Conservation (phyloP, 2,888 invertebrate genomes). For the Epinotia brunnichana region DNA sequence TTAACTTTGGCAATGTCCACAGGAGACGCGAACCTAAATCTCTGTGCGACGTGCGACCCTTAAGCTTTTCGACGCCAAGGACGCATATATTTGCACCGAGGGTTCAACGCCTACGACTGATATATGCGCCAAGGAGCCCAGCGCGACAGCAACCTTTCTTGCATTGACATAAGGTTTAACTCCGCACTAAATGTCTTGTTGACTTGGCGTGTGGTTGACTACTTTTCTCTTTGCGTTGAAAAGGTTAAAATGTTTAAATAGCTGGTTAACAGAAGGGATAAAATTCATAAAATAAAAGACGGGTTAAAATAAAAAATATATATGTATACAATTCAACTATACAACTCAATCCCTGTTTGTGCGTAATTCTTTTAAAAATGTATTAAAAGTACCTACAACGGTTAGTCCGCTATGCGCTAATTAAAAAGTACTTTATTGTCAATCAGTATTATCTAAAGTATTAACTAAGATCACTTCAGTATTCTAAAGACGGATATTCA, state of each 20-base stretch:
- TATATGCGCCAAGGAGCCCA: no score
- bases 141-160: no score
- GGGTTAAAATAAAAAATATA: slow-evolving; percentile 64
- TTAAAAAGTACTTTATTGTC: slow-evolving; percentile 31
- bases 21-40: no score
- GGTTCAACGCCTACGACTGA: no score
- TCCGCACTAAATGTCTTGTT: no score
- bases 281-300: slow-evolving; percentile 52
- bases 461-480: slow-evolving; percentile 28
- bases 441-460: not conserved
- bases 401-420: slow-evolving; percentile 33
- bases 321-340: slow-evolving; percentile 68
- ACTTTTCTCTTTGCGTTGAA: no score
- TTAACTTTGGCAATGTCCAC: no score
- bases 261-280: not conserved
- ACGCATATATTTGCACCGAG: no score
- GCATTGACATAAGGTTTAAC: no score
- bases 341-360: slow-evolving; percentile 75
- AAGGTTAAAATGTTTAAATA: not conserved
- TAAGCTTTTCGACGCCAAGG: no score
- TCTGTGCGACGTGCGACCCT: no score
- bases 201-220: no score
- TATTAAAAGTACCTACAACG: slow-evolving; percentile 22
- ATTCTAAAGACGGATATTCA: slow-evolving; percentile 32
- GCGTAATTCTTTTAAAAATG: slow-evolving; percentile 43